Percentiles rank a stretch among this genome's conserved stretches.
Conservation (phyloP, 2,113 vertebrate genomes). For the Zapus hudsonius region DNA sequence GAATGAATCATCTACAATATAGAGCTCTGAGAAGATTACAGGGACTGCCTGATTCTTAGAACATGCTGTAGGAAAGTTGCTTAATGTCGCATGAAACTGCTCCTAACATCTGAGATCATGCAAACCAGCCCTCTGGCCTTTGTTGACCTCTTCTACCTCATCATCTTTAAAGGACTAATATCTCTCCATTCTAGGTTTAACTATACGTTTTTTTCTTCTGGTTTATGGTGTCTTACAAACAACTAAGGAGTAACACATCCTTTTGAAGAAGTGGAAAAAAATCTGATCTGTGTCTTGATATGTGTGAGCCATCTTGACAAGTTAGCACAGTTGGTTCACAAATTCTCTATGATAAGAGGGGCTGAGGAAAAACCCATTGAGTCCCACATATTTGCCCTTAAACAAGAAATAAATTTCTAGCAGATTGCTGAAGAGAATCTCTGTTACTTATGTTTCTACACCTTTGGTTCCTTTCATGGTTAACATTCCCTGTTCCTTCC, state of each 20-base stretch:
- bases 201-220: neutral
- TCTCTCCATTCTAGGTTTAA: neutral
- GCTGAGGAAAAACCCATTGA: neutral
- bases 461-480: neutral
- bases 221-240: neutral
- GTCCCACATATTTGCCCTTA: neutral
- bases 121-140: neutral
- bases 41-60: neutral
- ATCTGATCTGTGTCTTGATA: neutral
- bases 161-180: neutral
- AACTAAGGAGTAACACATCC: neutral
- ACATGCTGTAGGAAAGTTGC: neutral
- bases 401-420: neutral
- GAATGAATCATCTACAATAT: neutral
- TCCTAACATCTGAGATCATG: accelerated
- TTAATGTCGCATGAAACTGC: neutral
- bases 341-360: neutral
- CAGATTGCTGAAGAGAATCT: neutral
- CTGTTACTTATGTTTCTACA: neutral
- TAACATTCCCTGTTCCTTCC: neutral
- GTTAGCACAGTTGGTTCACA: neutral
- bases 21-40: neutral
- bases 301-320: neutral
- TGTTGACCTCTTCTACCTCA: neutral
- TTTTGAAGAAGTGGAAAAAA: neutral